These are phyloP conservation scores for Xenops minutus DNA, from an alignment of 2,797 vertebrate genomes.

Conservation along the genomic window DNA sequence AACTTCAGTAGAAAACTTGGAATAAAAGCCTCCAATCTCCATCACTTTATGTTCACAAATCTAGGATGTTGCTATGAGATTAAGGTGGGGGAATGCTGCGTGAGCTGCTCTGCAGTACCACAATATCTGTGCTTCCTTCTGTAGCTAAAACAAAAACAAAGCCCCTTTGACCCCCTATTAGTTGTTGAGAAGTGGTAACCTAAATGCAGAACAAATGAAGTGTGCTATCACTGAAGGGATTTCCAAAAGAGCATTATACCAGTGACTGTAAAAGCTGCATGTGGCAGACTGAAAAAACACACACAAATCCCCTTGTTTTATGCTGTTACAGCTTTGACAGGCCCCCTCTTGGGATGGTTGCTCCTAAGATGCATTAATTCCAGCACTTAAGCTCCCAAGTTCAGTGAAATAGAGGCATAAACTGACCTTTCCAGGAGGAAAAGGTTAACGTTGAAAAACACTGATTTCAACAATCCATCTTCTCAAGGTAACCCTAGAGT, in stretches of 20 bases:
- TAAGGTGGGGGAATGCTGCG: not conserved
- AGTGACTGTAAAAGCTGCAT: not conserved
- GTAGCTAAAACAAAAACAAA: not conserved
- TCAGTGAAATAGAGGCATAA: not conserved
- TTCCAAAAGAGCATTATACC: not conserved
- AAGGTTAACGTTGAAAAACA: constrained; percentile 19
- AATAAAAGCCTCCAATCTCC: not conserved
- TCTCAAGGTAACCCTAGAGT: constrained; percentile 2
- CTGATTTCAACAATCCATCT: not conserved
- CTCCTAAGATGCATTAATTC: constrained; percentile 27
- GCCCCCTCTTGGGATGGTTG: not conserved
- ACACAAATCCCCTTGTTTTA: constrained; percentile 7
- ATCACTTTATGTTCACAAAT: not conserved
- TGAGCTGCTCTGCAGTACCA: not conserved
- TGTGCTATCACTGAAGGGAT: not conserved
- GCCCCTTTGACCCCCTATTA: not conserved
- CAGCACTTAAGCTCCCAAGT: not conserved
- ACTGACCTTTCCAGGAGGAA: constrained; percentile 32
- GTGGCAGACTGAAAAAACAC: not conserved
- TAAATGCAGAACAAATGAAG: constrained; percentile 10
- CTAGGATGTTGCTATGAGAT: not conserved
- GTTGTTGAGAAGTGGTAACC: not conserved
- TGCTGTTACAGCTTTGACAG: not conserved
- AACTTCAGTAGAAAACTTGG: not conserved
- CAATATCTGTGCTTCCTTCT: not conserved